Evolutionary conservation across 2,113 vertebrate genomes (phyloP).

Genomic region (Scytalopus superciliaris): DNA sequence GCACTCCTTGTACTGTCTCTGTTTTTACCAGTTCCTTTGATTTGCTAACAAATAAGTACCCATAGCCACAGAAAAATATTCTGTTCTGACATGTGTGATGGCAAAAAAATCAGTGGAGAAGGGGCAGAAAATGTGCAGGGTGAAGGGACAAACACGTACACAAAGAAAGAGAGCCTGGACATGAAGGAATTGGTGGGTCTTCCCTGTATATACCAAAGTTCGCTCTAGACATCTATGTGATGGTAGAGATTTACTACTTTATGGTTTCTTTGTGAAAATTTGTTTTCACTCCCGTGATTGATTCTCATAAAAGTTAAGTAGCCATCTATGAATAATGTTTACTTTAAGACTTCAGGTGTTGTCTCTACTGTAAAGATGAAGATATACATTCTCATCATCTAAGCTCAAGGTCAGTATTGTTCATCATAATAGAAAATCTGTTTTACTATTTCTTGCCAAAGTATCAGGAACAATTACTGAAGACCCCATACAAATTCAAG

Average conservation of each 20-base stretch:
- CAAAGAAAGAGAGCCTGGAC: neutral
- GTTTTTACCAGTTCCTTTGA: neutral
- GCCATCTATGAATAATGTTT: neutral
- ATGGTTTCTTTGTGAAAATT: neutral
- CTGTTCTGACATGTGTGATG: neutral
- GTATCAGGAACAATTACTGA: neutral
- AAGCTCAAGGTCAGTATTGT: neutral
- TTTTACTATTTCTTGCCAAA: neutral
- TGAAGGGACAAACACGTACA: neutral
- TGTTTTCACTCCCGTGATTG: neutral
- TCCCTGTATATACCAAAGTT: neutral
- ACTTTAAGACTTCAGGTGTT: neutral
- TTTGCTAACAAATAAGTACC: neutral
- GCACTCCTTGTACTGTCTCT: neutral
- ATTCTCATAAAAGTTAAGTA: constrained; percentile 19
- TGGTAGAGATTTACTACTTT: neutral
- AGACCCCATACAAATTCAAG: neutral
- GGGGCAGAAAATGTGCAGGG: neutral
- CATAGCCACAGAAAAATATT: neutral
- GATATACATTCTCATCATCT: neutral
- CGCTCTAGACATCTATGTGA: neutral
- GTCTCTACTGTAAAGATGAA: neutral
- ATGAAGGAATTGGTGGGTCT: neutral
- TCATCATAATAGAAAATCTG: neutral
- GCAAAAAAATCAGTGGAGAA: neutral